phyloP scores from a whole-genome alignment of 2,888 invertebrate genomes.

The Onthophagus sagittarius region DNA sequence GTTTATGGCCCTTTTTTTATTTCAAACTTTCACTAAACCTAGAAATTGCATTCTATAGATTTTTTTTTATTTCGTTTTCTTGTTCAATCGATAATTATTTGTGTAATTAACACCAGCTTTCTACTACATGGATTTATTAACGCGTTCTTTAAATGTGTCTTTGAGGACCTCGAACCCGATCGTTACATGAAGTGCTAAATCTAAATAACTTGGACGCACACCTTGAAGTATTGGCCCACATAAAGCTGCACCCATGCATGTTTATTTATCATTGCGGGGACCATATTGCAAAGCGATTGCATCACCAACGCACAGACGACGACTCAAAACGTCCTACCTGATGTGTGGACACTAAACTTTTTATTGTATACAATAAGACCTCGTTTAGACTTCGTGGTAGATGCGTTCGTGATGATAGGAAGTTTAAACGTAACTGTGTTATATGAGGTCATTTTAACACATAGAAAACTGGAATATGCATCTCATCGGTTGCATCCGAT shows the following conservation, averaged over 20 bases:
- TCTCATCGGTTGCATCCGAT: too few species aligned
- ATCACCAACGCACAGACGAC: slow-evolving; percentile 1
- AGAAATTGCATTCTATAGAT: neutral
- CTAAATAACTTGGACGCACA: slow-evolving; percentile 8
- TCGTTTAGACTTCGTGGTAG: too few species aligned
- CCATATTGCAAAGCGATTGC: neutral
- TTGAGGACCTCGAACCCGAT: neutral
- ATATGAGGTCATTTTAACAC: too few species aligned
- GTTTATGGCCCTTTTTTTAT: neutral
- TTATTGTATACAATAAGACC: neutral
- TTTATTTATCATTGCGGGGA: slow-evolving; percentile 7
- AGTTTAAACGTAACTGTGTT: too few species aligned
- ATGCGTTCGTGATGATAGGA: too few species aligned
- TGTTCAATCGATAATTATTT: neutral
- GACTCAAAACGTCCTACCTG: slow-evolving; percentile 5
- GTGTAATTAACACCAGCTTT: neutral
- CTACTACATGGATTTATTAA: neutral
- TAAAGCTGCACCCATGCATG: slow-evolving; percentile 21
- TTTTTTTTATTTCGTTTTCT: neutral
- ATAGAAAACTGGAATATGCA: too few species aligned
- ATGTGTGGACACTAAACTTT: neutral
- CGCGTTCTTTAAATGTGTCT: neutral
- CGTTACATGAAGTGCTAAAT: neutral
- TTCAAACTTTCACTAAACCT: neutral
- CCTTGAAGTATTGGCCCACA: slow-evolving; percentile 16